phyloP scores from a whole-genome alignment of 2,113 vertebrate genomes.

The Puma concolor region DNA sequence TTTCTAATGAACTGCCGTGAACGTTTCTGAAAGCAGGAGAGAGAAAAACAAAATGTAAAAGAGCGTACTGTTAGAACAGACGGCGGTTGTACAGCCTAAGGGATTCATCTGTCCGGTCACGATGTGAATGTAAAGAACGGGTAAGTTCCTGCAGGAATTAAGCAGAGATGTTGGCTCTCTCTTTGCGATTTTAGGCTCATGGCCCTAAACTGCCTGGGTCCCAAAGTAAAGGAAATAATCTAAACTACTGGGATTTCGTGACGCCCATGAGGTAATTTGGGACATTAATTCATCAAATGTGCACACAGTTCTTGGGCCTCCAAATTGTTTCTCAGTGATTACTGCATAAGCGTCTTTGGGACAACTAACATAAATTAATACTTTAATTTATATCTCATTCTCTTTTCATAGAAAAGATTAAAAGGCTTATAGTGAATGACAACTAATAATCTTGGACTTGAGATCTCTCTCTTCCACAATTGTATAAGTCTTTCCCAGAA shows the following conservation, averaged over 20 bases:
- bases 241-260: neutral
- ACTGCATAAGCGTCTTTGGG: neutral
- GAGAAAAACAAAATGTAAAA: neutral
- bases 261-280: neutral
- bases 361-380: neutral
- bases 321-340: neutral
- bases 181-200: accelerated
- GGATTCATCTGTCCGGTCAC: neutral
- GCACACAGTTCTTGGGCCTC: neutral
- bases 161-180: neutral
- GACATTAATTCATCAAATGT: neutral
- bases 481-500: neutral
- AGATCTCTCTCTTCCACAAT: neutral
- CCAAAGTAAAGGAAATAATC: neutral
- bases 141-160: neutral
- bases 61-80: neutral
- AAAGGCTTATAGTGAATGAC: neutral
- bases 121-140: neutral
- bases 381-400: neutral
- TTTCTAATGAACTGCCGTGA: neutral
- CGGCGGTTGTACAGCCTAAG: neutral
- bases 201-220: neutral
- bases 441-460: neutral
- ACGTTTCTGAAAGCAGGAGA: neutral
- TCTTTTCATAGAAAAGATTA: neutral